phyloP scores from a whole-genome alignment of 1,140 invertebrate species.

The Cataglyphis hispanica region DNA sequence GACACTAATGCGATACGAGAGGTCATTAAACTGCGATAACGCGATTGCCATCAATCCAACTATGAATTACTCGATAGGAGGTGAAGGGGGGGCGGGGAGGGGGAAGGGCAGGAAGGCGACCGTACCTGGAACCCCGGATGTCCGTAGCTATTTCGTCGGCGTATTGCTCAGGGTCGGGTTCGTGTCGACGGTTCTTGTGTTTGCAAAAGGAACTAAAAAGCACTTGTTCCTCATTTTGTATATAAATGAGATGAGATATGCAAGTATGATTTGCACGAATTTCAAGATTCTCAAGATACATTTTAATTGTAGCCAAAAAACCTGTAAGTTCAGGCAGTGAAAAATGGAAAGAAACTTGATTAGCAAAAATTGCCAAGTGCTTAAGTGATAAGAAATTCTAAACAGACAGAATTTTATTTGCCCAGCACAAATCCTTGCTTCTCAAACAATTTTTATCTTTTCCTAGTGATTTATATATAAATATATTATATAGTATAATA shows the following conservation, averaged over 20 bases:
- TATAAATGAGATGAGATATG: conserved; percentile 25
- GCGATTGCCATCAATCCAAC: conserved; percentile 59
- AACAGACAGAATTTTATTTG: conserved; percentile 21
- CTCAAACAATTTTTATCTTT: not conserved
- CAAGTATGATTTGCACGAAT: conserved; percentile 38
- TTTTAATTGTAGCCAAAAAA: conserved; percentile 18
- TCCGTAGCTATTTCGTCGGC: conserved; percentile 58
- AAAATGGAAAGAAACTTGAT: not conserved
- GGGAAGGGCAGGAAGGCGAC: conserved; percentile 3
- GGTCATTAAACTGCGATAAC: conserved; percentile 78
- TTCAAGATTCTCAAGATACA: conserved; percentile 25
- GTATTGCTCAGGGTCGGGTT: conserved; percentile 46
- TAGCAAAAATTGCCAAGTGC: not conserved
- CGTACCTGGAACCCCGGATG: conserved; percentile 60
- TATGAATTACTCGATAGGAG: conserved; percentile 65
- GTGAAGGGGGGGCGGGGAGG: not conserved
- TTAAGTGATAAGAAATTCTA: not conserved
- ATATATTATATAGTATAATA: too few relatives aligned
- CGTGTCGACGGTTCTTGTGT: conserved; percentile 5
- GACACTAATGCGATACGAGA: conserved; percentile 43
- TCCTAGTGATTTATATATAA: not conserved
- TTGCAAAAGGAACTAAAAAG: not conserved
- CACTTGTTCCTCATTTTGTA: conserved; percentile 6
- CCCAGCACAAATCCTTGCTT: not conserved
- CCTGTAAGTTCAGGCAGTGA: not conserved